Conservation (phyloP, 2,888 invertebrate genomes). For the Trileptium ribeirensis region DNA sequence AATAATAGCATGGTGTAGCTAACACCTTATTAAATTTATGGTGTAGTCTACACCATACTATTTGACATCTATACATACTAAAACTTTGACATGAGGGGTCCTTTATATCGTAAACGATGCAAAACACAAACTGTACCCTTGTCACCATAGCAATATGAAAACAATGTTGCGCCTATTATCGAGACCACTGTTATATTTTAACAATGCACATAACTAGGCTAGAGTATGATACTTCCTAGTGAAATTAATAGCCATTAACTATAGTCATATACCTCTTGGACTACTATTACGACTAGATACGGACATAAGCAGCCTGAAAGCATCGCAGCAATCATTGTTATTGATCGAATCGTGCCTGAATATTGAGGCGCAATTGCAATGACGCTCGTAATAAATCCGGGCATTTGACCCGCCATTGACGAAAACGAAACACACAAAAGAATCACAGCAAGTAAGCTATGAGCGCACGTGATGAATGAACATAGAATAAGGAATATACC, state of each 20-base stretch:
- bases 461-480: not conserved
- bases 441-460: not conserved
- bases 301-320: not conserved
- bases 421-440: not conserved
- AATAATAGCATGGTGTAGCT: too few relatives aligned
- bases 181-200: too few relatives aligned
- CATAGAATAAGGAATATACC: not conserved
- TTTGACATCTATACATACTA: too few relatives aligned
- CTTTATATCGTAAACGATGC: too few relatives aligned
- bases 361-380: constrained; percentile 5
- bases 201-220: too few relatives aligned
- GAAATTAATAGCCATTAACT: too few relatives aligned
- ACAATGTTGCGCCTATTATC: not conserved
- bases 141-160: too few relatives aligned
- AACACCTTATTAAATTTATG: too few relatives aligned
- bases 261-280: not conserved
- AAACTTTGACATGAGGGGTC: too few relatives aligned
- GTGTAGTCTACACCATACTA: too few relatives aligned
- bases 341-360: not conserved
- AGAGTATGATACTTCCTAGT: too few relatives aligned
- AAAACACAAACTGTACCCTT: too few relatives aligned
- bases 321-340: not conserved
- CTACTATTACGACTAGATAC: not conserved
- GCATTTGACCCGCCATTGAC: not conserved
- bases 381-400: constrained; percentile 8